A percentile compares a stretch with the other conserved stretches of the same genome.
Evolutionary conservation across 1,140 invertebrate species (phyloP).

Genomic region (Halictus rubicundus): DNA sequence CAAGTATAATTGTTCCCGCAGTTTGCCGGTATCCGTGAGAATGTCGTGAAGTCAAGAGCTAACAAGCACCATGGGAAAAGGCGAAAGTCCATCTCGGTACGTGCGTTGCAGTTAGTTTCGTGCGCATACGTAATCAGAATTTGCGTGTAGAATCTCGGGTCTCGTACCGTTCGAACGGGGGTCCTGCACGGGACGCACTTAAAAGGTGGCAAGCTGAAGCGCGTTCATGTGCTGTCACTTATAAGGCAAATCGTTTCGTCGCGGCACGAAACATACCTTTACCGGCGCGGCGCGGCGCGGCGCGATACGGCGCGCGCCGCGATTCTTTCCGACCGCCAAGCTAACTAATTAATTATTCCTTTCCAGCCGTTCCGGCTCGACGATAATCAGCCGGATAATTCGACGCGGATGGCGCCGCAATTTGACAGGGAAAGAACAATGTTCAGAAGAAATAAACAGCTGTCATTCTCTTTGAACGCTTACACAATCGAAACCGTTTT

Average conservation of each 20-base stretch:
- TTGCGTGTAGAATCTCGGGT: constrained; percentile 43
- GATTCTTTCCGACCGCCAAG: constrained; percentile 26
- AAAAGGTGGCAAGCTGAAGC: constrained; percentile 32
- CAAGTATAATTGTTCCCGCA: neutral
- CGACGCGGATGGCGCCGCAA: no score
- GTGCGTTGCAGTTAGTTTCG: constrained; percentile 36
- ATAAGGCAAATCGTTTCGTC: constrained; percentile 63
- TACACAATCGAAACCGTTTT: no score
- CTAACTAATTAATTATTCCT: constrained; percentile 34
- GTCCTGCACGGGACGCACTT: constrained; percentile 36
- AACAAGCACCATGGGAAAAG: constrained; percentile 52
- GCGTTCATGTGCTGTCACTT: constrained; percentile 54
- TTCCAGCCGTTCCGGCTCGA: neutral
- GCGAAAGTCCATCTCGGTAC: constrained; percentile 43
- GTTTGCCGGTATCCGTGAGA: constrained; percentile 7
- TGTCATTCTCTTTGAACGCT: no score
- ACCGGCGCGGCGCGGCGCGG: constrained; percentile 24
- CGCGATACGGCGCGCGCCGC: constrained; percentile 20
- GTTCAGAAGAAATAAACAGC: no score
- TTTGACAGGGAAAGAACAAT: no score
- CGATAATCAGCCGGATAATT: constrained; percentile 24
- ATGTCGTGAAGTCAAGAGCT: constrained; percentile 6
- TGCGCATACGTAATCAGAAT: constrained; percentile 52
- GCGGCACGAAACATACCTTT: constrained; percentile 43
- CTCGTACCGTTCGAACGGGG: constrained; percentile 26